Evolutionary conservation across 2,797 vertebrate species (phyloP).

Genomic region (Clamator glandarius): DNA sequence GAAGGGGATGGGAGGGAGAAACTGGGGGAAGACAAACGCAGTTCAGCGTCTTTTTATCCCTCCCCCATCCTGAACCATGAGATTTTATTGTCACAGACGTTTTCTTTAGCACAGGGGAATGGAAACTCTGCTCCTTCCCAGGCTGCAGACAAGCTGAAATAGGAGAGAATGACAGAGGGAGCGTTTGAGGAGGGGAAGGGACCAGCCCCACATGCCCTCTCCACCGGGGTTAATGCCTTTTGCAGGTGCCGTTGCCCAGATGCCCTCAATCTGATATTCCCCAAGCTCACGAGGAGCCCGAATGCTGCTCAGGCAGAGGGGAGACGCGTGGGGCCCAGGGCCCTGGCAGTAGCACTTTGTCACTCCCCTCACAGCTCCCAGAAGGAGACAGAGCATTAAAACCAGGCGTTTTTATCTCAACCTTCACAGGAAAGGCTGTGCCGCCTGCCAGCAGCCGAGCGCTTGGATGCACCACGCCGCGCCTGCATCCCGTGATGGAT

Average conservation of each 20-base stretch:
- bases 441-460: not conserved
- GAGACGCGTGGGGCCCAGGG: fast-evolving
- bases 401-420: not conserved
- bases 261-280: fast-evolving
- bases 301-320: not conserved
- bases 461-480: not conserved
- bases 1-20: not conserved
- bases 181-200: not conserved
- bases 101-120: not conserved
- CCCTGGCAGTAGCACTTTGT: fast-evolving
- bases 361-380: not conserved
- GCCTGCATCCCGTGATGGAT: not conserved
- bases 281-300: fast-evolving
- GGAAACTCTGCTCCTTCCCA: constrained; percentile 31
- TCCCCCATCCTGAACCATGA: not conserved
- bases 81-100: constrained; percentile 5
- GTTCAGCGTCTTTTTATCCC: not conserved
- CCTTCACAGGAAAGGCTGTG: not conserved
- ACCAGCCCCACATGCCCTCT: not conserved
- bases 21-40: not conserved
- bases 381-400: not conserved
- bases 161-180: not conserved
- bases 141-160: not conserved
- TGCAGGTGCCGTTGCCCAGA: constrained; percentile 26
- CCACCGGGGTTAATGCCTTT: constrained; percentile 8